phyloP scores from a whole-genome alignment of 1,140 invertebrate species.

The Trachymyrmex cornetzi region DNA sequence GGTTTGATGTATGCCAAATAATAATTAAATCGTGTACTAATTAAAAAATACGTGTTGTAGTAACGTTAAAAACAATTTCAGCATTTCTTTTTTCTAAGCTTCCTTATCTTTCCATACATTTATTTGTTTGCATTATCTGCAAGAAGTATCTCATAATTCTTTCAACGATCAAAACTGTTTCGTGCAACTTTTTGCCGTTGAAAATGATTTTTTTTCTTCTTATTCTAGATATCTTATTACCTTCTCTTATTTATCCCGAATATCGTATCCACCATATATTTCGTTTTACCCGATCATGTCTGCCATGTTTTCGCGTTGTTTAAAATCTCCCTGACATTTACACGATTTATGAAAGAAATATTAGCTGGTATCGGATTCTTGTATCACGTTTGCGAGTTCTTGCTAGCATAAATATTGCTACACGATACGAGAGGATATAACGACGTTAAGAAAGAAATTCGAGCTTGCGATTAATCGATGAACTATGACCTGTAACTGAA shows the following conservation, averaged over 20 bases:
- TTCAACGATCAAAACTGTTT: not conserved
- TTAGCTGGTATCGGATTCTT: conserved; percentile 69
- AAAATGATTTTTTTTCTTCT: conserved; percentile 19
- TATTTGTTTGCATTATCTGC: not conserved
- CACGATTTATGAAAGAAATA: conserved; percentile 72
- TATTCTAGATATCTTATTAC: conserved; percentile 9
- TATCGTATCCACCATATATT: conserved; percentile 24
- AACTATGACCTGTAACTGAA: conserved; percentile 23
- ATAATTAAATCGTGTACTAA: not conserved
- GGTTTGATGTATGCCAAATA: not conserved
- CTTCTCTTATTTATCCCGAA: conserved; percentile 29
- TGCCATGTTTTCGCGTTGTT: conserved; percentile 54
- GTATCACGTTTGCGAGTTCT: conserved; percentile 33
- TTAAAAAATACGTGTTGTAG: not conserved
- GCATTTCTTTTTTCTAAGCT: not conserved
- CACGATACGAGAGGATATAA: conserved; percentile 43
- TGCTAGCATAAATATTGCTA: conserved; percentile 50
- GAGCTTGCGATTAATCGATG: conserved; percentile 57
- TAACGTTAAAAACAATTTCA: not conserved
- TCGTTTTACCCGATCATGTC: conserved; percentile 23
- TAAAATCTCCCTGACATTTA: conserved; percentile 57
- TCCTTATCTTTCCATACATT: not conserved
- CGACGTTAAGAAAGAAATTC: conserved; percentile 57
- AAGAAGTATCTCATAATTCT: conserved; percentile 1
- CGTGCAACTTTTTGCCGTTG: not conserved